phyloP scores from a whole-genome alignment of 2,113 vertebrate genomes.

The Phrynosoma blainvillii region DNA sequence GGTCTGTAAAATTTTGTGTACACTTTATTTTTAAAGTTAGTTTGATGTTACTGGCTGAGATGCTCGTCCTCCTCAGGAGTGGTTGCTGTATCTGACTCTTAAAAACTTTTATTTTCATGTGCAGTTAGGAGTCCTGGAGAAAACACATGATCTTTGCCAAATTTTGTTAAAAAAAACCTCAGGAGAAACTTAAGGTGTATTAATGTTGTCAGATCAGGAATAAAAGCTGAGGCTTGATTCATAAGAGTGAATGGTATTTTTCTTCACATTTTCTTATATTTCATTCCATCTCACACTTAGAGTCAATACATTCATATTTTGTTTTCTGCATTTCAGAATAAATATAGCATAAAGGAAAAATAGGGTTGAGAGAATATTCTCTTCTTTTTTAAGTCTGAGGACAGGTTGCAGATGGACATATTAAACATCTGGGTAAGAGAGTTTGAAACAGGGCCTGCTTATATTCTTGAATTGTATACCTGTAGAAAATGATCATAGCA shows the following conservation, averaged over 20 bases:
- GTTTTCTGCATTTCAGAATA: neutral
- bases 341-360: neutral
- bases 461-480: conserved; percentile 15
- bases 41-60: neutral
- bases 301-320: neutral
- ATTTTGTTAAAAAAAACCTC: neutral
- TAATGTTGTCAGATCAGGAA: neutral
- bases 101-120: neutral
- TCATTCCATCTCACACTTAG: neutral
- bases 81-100: neutral
- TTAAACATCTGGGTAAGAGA: neutral
- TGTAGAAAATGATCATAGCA: neutral
- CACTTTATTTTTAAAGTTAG: neutral
- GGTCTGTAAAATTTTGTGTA: no score
- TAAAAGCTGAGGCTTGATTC: neutral
- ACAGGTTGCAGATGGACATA: neutral
- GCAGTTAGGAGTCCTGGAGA: neutral
- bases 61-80: neutral
- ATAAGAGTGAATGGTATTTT: no score
- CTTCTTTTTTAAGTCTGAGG: neutral
- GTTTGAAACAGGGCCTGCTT: neutral
- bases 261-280: neutral
- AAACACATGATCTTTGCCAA: neutral
- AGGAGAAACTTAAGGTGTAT: neutral
- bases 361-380: neutral